Evolutionary conservation across 1,140 invertebrate species (phyloP).

Genomic region (Drosophila busckii): DNA sequence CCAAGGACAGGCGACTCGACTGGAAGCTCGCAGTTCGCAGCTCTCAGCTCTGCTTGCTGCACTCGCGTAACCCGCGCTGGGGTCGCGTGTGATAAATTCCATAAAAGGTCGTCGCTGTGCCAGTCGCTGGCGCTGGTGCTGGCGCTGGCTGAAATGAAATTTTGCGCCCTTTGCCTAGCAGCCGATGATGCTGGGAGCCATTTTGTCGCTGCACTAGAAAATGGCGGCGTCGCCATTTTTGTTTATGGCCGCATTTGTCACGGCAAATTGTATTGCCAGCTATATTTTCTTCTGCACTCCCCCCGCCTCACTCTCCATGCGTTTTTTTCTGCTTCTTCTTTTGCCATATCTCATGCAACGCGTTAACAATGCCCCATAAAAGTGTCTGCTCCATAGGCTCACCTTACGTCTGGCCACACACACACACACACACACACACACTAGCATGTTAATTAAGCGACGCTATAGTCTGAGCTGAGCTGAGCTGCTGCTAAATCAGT

Average conservation of each 20-base stretch:
- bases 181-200: slow-evolving; percentile 45
- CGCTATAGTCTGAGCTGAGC: too few species aligned
- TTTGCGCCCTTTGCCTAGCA: slow-evolving; percentile 42
- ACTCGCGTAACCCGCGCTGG: not conserved
- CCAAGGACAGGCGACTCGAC: too few species aligned
- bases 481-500: not conserved
- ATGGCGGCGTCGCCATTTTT: slow-evolving; percentile 59
- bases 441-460: slow-evolving; percentile 58
- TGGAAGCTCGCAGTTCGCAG: too few species aligned
- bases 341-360: not conserved
- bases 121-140: slow-evolving; percentile 5
- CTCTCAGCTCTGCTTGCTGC: too few species aligned
- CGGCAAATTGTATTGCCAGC: slow-evolving; percentile 63
- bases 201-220: slow-evolving; percentile 65
- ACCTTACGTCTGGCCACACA: slow-evolving; percentile 58
- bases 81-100: slow-evolving; percentile 61
- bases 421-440: too few species aligned
- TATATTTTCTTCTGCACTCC: slow-evolving; percentile 12
- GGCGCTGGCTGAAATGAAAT: slow-evolving; percentile 60
- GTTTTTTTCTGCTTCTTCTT: not conserved
- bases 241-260: slow-evolving; percentile 66
- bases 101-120: slow-evolving; percentile 46
- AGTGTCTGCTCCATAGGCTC: slow-evolving; percentile 45
- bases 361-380: slow-evolving; percentile 53
- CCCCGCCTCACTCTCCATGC: not conserved